phyloP scores from a whole-genome alignment of 2,113 vertebrate species.

The Penelope pileata region DNA sequence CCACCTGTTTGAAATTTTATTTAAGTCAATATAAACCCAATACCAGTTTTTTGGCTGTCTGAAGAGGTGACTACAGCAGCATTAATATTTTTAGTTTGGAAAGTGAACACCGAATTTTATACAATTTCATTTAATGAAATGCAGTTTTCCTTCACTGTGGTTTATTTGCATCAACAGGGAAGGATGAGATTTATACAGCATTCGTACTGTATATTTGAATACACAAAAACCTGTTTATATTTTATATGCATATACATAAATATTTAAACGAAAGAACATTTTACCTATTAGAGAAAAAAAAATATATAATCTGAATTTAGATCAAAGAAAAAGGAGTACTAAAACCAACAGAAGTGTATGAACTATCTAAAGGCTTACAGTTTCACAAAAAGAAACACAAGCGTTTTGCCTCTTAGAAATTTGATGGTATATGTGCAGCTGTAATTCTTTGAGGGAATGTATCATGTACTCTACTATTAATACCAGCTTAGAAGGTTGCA shows the following conservation, averaged over 20 bases:
- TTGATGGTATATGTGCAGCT: neutral
- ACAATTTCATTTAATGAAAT: neutral
- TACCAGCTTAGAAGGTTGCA: neutral
- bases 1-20: neutral
- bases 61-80: neutral
- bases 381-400: neutral
- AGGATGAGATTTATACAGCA: neutral
- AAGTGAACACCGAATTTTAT: neutral
- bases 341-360: neutral
- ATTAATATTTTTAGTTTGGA: conserved; percentile 2
- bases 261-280: neutral
- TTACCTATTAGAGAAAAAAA: neutral
- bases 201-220: neutral
- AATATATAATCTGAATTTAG: neutral
- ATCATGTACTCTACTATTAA: neutral
- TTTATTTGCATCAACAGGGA: neutral
- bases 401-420: neutral
- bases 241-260: neutral
- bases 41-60: neutral
- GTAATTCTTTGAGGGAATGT: neutral
- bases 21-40: neutral
- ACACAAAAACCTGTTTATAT: neutral
- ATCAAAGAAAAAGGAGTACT: neutral
- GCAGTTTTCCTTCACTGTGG: neutral
- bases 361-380: neutral